A percentile compares a stretch with the other conserved stretches of the same genome.
Evolutionary conservation across 1,140 invertebrate species (phyloP).

Genomic region (Drosophila serrata): DNA sequence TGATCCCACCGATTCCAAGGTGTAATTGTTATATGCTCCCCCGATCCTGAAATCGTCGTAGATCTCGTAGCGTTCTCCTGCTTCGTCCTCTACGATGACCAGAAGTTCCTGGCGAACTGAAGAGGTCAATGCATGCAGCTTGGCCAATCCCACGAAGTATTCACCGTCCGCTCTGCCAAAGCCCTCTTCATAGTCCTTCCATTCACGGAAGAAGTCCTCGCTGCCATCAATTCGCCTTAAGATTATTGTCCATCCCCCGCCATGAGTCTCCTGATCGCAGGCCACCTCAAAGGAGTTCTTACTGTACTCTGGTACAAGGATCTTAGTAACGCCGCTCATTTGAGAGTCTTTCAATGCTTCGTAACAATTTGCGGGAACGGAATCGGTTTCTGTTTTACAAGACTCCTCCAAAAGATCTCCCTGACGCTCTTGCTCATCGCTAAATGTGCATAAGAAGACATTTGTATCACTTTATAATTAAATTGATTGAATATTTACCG

Average conservation of each 20-base stretch:
- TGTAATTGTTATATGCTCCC: not conserved
- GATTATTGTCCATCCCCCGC: not conserved
- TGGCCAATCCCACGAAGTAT: not conserved
- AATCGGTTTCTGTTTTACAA: not conserved
- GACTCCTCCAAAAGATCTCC: not conserved
- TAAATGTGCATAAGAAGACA: too few species aligned
- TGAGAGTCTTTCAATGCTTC: not conserved
- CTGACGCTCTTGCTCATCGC: not conserved
- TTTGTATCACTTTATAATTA: too few species aligned
- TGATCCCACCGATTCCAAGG: not conserved
- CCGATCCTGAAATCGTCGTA: not conserved
- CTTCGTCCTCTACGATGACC: not conserved
- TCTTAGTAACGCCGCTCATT: not conserved
- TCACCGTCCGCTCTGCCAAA: not conserved
- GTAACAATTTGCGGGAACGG: not conserved
- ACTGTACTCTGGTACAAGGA: slow-evolving; percentile 2
- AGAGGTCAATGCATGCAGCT: not conserved
- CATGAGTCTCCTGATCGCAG: not conserved
- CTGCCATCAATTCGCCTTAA: slow-evolving; percentile 1
- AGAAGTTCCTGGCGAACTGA: not conserved
- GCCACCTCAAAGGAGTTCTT: not conserved
- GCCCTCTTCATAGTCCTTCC: slow-evolving; percentile 1
- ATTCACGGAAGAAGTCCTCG: not conserved
- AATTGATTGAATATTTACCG: not conserved
- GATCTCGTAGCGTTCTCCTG: not conserved